Evolutionary conservation across 2,113 vertebrate species (phyloP).

Genomic region (Misgurnus mizolepis): DNA sequence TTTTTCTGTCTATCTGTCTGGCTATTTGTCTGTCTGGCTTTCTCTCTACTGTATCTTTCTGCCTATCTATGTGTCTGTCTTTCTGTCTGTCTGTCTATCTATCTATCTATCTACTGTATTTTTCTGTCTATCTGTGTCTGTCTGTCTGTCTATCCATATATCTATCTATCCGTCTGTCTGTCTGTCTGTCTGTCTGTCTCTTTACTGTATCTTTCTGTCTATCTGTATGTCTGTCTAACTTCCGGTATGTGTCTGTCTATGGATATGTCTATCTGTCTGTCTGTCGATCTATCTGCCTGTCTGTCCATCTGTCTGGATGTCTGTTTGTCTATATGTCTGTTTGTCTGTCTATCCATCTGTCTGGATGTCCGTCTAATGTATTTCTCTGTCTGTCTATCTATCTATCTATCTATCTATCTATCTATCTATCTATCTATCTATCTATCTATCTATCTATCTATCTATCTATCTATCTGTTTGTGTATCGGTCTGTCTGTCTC

Average conservation of each 20-base stretch:
- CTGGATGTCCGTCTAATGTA: neutral
- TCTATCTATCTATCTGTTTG: neutral
- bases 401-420: neutral
- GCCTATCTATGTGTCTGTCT: neutral
- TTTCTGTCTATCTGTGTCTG: neutral
- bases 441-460: neutral
- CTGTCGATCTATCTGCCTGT: neutral
- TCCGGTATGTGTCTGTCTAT: neutral
- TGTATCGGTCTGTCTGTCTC: neutral
- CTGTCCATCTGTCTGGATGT: neutral
- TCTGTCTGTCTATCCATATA: neutral
- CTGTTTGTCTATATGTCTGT: neutral
- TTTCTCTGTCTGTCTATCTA: neutral
- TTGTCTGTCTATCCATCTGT: neutral
- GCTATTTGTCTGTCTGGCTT: neutral
- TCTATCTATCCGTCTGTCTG: neutral
- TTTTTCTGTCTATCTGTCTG: neutral
- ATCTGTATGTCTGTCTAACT: neutral
- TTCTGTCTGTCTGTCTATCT: neutral
- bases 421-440: neutral
- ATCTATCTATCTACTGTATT: neutral
- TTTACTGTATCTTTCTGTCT: too few relatives aligned
- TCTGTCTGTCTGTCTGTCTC: neutral
- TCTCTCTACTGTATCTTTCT: neutral
- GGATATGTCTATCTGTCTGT: neutral